Evolutionary conservation across 2,113 vertebrate species (phyloP).

Genomic region (Alectura lathami): DNA sequence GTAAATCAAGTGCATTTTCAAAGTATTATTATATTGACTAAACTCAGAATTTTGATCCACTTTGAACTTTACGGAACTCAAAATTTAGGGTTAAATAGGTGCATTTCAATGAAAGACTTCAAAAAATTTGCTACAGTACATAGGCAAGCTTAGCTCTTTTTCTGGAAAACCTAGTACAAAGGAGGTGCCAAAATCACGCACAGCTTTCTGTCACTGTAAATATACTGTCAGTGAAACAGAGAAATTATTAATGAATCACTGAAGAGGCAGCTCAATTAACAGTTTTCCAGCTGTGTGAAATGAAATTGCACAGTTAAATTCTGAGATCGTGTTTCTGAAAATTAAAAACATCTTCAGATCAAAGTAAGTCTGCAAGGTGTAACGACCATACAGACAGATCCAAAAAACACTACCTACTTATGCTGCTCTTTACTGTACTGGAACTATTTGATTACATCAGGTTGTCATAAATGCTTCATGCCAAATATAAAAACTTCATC

Average conservation of each 20-base stretch:
- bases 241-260: not conserved
- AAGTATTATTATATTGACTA: not conserved
- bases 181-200: slow-evolving; percentile 37
- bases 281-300: slow-evolving; percentile 41
- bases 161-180: slow-evolving; percentile 27
- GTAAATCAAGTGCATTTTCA: not conserved
- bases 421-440: not conserved
- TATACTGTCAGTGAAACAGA: slow-evolving; percentile 38
- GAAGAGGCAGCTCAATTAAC: slow-evolving; percentile 36
- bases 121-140: not conserved
- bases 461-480: not conserved
- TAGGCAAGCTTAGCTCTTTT: not conserved
- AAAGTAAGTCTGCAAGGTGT: not conserved
- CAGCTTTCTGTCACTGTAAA: slow-evolving; percentile 29
- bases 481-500: not conserved
- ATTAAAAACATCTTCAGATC: slow-evolving; percentile 5
- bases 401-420: not conserved
- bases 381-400: not conserved
- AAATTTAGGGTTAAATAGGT: not conserved
- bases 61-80: not conserved
- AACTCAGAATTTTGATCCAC: not conserved
- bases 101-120: not conserved
- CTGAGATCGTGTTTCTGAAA: not conserved
- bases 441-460: not conserved
- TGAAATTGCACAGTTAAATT: not conserved